Evolutionary conservation across 2,113 vertebrate species (phyloP).

Genomic region (Nematolebias whitei): DNA sequence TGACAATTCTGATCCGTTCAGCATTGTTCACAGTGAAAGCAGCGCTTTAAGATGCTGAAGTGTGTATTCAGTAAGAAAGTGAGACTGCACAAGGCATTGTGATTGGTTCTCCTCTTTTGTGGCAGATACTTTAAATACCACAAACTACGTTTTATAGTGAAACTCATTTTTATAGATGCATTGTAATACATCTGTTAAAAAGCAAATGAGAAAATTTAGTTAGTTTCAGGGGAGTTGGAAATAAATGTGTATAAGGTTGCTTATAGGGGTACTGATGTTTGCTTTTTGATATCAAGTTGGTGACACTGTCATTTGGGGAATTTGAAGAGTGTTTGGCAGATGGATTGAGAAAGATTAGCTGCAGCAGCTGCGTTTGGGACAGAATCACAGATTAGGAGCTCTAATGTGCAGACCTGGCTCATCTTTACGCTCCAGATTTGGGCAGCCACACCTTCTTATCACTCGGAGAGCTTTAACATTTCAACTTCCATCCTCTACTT

Average conservation of each 20-base stretch:
- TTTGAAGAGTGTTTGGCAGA: conserved; percentile 78
- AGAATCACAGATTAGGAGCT: conserved; percentile 82
- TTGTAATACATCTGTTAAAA: not conserved
- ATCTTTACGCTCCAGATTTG: conserved; percentile 79
- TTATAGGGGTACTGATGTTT: conserved; percentile 50
- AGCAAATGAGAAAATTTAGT: conserved; percentile 14
- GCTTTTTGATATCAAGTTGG: conserved; percentile 60
- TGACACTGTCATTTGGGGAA: conserved; percentile 77
- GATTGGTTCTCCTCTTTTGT: not conserved
- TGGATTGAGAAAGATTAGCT: conserved; percentile 81
- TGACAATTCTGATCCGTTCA: conserved; percentile 50
- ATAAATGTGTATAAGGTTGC: conserved; percentile 18
- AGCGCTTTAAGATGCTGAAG: conserved; percentile 38
- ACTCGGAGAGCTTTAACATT: conserved; percentile 76
- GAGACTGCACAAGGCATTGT: not conserved
- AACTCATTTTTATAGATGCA: conserved; percentile 6
- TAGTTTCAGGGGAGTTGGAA: conserved; percentile 21
- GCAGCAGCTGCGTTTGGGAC: conserved; percentile 84
- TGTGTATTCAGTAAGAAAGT: conserved; percentile 23
- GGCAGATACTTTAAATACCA: not conserved
- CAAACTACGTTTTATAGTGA: not conserved
- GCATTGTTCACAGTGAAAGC: conserved; percentile 51
- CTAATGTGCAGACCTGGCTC: conserved; percentile 82
- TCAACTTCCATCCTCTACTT: conserved; percentile 51
- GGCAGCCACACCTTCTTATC: conserved; percentile 80